Evolutionary conservation across 1,140 invertebrate genomes (phyloP).

Genomic region (Melipona quadrifasciata): DNA sequence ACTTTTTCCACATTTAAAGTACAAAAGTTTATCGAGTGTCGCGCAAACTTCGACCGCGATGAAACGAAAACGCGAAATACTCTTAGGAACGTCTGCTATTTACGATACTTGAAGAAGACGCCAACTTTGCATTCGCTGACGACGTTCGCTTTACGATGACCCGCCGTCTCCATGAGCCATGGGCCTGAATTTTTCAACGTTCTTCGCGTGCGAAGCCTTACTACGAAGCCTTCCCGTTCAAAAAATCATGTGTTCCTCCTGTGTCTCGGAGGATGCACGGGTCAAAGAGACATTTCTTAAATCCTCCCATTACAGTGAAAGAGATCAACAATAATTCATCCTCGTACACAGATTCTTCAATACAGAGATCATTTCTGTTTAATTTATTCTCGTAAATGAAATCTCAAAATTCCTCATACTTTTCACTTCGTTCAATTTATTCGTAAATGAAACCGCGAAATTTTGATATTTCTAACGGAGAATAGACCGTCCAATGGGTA

Average conservation of each 20-base stretch:
- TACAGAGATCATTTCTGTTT: too few relatives aligned
- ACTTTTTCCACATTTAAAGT: background rate
- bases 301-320: background rate
- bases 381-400: too few relatives aligned
- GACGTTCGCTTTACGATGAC: constrained; percentile 28
- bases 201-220: background rate
- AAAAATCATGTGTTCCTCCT: background rate
- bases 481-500: too few relatives aligned
- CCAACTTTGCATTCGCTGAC: constrained; percentile 8
- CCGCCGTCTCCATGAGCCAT: constrained; percentile 1
- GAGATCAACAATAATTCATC: too few relatives aligned
- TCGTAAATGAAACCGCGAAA: too few relatives aligned
- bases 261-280: background rate
- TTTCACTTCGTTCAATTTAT: too few relatives aligned
- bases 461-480: too few relatives aligned
- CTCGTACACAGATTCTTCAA: too few relatives aligned
- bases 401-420: too few relatives aligned
- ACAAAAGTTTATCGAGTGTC: background rate
- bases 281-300: background rate
- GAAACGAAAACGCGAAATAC: background rate
- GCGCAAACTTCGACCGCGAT: background rate
- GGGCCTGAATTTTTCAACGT: constrained; percentile 18
- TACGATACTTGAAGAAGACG: constrained; percentile 1
- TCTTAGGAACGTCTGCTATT: background rate
- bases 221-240: too few relatives aligned